phyloP scores from a whole-genome alignment of 1,140 invertebrate genomes.

The Adoxophyes honmai region DNA sequence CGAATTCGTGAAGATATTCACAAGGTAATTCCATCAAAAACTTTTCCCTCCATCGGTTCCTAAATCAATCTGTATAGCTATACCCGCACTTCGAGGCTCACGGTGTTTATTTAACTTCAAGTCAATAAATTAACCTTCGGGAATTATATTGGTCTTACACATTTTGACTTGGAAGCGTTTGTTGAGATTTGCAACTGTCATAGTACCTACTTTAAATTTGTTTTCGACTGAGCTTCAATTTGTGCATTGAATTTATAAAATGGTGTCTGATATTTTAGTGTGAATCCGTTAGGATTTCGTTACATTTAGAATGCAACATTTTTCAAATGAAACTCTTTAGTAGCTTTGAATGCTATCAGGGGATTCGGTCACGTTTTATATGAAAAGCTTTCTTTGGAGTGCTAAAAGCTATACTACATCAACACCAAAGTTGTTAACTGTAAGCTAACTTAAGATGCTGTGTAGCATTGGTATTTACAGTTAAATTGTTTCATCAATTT shows the following conservation, averaged over 20 bases:
- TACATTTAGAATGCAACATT: neutral
- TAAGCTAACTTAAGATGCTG: too few relatives aligned
- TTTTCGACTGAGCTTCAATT: too few relatives aligned
- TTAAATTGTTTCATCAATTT: too few relatives aligned
- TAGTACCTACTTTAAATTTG: too few relatives aligned
- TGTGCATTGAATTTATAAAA: too few relatives aligned
- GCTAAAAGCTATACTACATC: constrained; percentile 1
- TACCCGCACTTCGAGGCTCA: neutral
- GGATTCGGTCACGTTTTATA: constrained; percentile 13
- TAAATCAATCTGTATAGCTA: constrained; percentile 4
- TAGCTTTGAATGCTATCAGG: neutral
- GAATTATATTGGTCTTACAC: neutral
- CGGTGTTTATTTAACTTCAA: neutral
- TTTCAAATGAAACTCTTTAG: neutral
- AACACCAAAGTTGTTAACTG: too few relatives aligned
- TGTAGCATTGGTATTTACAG: too few relatives aligned
- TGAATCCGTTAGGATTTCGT: neutral
- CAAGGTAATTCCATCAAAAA: constrained; percentile 5
- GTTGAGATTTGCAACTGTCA: too few relatives aligned
- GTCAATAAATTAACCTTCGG: neutral
- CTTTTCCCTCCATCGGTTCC: neutral
- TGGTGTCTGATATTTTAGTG: too few relatives aligned
- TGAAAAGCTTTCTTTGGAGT: constrained; percentile 7
- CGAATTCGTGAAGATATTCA: constrained; percentile 10
- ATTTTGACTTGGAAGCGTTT: too few relatives aligned